Evolutionary conservation across 2,888 invertebrate species (phyloP), one percentile per base, ranked within the genome.

Genomic region (Trachelus stipa): DNA sequence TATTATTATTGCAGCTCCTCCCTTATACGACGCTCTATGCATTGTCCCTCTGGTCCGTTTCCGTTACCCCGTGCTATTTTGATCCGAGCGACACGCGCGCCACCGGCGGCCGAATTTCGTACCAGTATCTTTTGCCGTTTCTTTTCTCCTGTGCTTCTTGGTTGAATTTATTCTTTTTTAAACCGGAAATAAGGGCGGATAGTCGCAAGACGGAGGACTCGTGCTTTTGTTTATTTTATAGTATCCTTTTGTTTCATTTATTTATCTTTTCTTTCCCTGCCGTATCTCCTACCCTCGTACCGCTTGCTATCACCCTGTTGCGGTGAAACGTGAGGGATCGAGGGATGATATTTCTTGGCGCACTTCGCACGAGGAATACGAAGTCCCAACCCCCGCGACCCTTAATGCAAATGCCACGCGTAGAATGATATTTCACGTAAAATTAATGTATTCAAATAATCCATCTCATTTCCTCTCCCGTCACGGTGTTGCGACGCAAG

Each of bases 401-500:
- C 80, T 84, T 86, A 81, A 86, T 86, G 84, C 81, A 86, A 86
- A 86, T 86, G 78, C 83, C 84, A 77, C 81, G 81, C 80, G 80
- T 78, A 79, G 69, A 74, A 76, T 80, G 81, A 84, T 84, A 83
- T 86, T 85, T 79, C 80, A 78, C 77, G 78, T 73, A 80, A 80
- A 85, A 86, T 86, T 86, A 86, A 86, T 86, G 86, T 82, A 78
- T 80, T 69, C 82, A 80, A 81, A 85, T 82, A 84, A 85, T 86
- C 85, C 85, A 77, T 86, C 86, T 86, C 86, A 86, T 86, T 86
- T 86, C 86, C 86, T 84, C 78, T 74, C 73, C 73, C 77, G 84
- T 79, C 83, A 73, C 23, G 11, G n/a, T 12, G 12, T 34, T 1
- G 12, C 34, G 68, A 33, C 73, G 30, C 23, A 15, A 69, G 30